These are phyloP conservation scores for Campodea augens DNA, from an alignment of 1,140 invertebrate genomes.

Conservation along the genomic window DNA sequence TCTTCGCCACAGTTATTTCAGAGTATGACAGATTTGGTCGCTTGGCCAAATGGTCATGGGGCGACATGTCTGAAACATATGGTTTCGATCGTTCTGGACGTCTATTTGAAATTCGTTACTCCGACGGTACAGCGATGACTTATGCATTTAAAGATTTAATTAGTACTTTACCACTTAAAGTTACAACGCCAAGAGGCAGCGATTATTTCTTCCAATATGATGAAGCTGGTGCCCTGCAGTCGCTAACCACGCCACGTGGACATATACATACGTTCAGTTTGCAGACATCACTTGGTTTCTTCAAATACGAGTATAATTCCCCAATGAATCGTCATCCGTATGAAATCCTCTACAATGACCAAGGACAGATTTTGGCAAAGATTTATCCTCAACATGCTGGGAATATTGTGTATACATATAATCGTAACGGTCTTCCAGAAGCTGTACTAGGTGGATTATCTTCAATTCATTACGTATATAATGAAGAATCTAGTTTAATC, in stretches of 20 bases:
- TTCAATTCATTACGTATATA: conserved; percentile 71
- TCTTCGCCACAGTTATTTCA: conserved; percentile 70
- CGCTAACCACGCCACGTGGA: conserved; percentile 74
- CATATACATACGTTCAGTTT: conserved; percentile 81
- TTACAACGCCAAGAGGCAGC: conserved; percentile 75
- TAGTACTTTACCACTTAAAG: conserved; percentile 68
- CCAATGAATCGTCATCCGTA: conserved; percentile 76
- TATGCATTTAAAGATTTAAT: conserved; percentile 78
- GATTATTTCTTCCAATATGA: conserved; percentile 86
- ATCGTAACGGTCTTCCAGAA: conserved; percentile 59
- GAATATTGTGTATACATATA: conserved; percentile 72
- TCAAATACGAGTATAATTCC: conserved; percentile 78
- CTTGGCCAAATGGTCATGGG: conserved; percentile 78
- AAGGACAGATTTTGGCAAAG: conserved; percentile 68
- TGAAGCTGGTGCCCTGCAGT: conserved; percentile 70
- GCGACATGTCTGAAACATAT: conserved; percentile 68
- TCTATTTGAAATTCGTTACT: conserved; percentile 67
- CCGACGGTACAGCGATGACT: conserved; percentile 63
- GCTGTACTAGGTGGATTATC: conserved; percentile 70
- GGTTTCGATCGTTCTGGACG: conserved; percentile 70
- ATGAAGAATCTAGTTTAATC: conserved; percentile 59
- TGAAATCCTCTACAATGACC: conserved; percentile 75
- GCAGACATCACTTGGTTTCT: conserved; percentile 78
- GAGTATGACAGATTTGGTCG: conserved; percentile 84
- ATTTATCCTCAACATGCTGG: conserved; percentile 77